Evolutionary conservation across 2,888 invertebrate species (phyloP).

Genomic region (Eristalis pertinax): DNA sequence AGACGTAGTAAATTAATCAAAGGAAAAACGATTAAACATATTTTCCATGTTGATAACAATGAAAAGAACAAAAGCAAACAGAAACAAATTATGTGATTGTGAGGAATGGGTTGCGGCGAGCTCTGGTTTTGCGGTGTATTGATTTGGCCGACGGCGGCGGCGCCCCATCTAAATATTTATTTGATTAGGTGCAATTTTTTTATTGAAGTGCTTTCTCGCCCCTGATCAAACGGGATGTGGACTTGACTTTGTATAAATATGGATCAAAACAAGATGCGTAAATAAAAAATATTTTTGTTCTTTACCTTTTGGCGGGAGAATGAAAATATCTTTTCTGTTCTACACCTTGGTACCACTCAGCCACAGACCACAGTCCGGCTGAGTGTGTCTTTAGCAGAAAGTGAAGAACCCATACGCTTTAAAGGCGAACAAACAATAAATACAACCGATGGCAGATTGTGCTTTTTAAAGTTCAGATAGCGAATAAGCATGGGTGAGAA

Average conservation of each 20-base stretch:
- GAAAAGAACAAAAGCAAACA: constrained; percentile 47
- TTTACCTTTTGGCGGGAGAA: neutral
- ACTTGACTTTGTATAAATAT: neutral
- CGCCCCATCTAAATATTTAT: constrained; percentile 63
- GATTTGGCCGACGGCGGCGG: constrained; percentile 31
- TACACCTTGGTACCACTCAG: neutral
- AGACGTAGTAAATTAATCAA: constrained; percentile 68
- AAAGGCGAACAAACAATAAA: no score
- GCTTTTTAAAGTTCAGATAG: no score
- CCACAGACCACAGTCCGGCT: no score
- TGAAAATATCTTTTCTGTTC: neutral
- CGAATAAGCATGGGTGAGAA: no score
- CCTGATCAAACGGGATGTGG: neutral
- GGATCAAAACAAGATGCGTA: neutral
- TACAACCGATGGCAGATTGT: no score
- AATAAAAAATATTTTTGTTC: neutral
- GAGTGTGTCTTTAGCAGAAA: no score
- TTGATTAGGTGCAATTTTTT: constrained; percentile 68
- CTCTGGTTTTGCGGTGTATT: neutral
- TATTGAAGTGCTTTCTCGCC: neutral
- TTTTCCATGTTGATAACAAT: constrained; percentile 43
- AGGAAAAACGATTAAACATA: constrained; percentile 57
- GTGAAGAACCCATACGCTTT: no score
- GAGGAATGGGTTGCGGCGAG: neutral
- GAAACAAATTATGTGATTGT: constrained; percentile 26